These are phyloP conservation scores for Salpingus planirostris DNA, from an alignment of 2,888 invertebrate genomes.

Conservation along the genomic window DNA sequence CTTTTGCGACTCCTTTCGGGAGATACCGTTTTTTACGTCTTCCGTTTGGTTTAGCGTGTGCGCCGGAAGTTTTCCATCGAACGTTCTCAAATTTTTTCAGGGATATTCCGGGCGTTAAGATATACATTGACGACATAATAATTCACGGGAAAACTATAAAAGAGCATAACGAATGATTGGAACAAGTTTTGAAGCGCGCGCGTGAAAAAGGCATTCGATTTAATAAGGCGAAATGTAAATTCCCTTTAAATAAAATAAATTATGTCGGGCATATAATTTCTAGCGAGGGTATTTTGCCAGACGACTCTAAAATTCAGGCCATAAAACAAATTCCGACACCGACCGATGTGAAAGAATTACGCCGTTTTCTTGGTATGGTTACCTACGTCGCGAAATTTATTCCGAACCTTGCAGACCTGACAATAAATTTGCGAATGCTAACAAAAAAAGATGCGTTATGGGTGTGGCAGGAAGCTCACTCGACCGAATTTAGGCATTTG, in stretches of 20 bases:
- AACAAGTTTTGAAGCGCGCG: conserved; percentile 17
- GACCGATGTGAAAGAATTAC: conserved; percentile 5
- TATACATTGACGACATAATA: conserved; percentile 24
- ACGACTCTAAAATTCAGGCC: conserved; percentile 3
- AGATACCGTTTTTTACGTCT: conserved; percentile 18
- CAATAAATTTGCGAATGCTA: conserved; percentile 3
- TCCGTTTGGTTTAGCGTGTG: conserved; percentile 21
- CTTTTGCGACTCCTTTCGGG: conserved; percentile 23
- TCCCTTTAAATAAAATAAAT: conserved; percentile 17
- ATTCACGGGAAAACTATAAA: conserved; percentile 17
- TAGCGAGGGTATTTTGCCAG: conserved; percentile 12
- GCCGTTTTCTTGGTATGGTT: conserved; percentile 8
- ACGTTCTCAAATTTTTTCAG: conserved; percentile 19
- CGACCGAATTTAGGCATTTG: conserved; percentile 4
- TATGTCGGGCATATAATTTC: conserved; percentile 22
- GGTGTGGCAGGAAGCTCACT: conserved; percentile 3
- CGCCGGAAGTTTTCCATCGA: conserved; percentile 23
- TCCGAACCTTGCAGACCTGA: conserved; percentile 6
- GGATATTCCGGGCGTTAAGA: conserved; percentile 16
- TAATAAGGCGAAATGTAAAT: conserved; percentile 18
- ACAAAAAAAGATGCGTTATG: conserved; percentile 5
- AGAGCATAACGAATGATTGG: conserved; percentile 17
- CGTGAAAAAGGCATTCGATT: conserved; percentile 15
- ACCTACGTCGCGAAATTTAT: conserved; percentile 8
- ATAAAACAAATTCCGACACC: conserved; percentile 7